Base-by-base conservation (phyloP, 2,113 vertebrate genomes). In the Oreocharis arfaki region DNA sequence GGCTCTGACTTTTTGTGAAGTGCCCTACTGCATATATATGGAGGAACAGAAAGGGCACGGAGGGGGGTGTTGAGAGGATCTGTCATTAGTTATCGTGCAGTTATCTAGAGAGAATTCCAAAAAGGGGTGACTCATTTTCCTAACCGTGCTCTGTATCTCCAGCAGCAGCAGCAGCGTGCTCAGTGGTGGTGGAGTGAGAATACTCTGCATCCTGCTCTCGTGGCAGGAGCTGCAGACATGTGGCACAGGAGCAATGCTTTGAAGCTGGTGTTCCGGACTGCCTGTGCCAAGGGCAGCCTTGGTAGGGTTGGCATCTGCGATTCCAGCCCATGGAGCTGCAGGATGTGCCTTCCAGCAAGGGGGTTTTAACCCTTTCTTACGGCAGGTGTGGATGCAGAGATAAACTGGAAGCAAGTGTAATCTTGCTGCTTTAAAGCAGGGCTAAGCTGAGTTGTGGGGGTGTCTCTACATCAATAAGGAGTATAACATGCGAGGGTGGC, bases 21-120 rank as follows among this genome's bases (percentile, higher is more conserved):
- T 9, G 8, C 63, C 71, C 4, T 44, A 1, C 14, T 90, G 46
- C 11, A 3, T 24, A 0, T 7, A 1, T 7, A 3, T 37, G 23
- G 46, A 84, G 61, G 35, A 69, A 13, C 10, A 76, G 19, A 76
- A 37, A 17, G 23, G 37, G 7, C 20, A 10, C 1, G 18, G 71
- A 57, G 57, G 28, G 46, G n/a, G 42, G 23, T 4, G 28, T 6
- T 70, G 77, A 46, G 77, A 11, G 10, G 42, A 16, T 67, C 60
- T 67, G 52, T 24, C 33, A 32, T 17, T 42, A 56, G 21, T 33
- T 59, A 33, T 16, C 0, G 0, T 37, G 35, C 57, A 35, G 20
- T 64, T 85, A 68, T 24, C 23, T 13, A 19, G 30, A 56, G 32
- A 76, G 26, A 87, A 57, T 55, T 67, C 39, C 37, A 35, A 32